Conservation (phyloP, 2,797 vertebrate genomes). For the Phoeniculus purpureus region DNA sequence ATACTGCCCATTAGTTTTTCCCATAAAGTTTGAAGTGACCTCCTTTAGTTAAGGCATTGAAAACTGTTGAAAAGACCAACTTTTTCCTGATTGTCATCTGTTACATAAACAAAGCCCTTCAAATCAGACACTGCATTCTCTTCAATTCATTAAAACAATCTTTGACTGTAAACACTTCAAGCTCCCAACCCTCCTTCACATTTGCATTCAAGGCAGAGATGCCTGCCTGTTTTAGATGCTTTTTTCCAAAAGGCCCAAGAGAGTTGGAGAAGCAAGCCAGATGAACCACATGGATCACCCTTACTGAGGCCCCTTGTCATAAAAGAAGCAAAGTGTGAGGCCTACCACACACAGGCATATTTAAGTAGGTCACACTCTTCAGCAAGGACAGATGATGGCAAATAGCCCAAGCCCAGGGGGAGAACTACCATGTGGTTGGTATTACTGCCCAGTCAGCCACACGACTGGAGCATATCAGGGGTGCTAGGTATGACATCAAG, state of each 20-base stretch:
- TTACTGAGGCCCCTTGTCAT: background rate
- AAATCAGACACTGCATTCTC: background rate
- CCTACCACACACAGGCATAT: fast-evolving
- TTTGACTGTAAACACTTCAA: background rate
- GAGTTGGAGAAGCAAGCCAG: background rate
- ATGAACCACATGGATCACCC: fast-evolving
- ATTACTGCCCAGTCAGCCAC: background rate
- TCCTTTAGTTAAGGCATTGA: background rate
- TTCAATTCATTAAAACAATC: background rate
- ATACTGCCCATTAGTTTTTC: background rate
- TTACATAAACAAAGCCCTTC: background rate
- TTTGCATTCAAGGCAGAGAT: background rate
- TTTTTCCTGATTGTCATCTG: background rate
- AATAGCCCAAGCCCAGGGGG: background rate
- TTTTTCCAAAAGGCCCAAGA: background rate
- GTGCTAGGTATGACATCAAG: background rate
- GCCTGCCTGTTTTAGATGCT: background rate
- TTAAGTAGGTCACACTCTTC: background rate
- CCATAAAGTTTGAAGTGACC: background rate
- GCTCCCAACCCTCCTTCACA: background rate
- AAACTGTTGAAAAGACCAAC: background rate
- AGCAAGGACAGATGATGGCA: background rate
- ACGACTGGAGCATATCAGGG: fast-evolving
- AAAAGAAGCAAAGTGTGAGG: background rate
- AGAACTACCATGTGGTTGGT: background rate